Conservation (phyloP, 2,113 vertebrate species). For the Zosterops hypoxanthus region DNA sequence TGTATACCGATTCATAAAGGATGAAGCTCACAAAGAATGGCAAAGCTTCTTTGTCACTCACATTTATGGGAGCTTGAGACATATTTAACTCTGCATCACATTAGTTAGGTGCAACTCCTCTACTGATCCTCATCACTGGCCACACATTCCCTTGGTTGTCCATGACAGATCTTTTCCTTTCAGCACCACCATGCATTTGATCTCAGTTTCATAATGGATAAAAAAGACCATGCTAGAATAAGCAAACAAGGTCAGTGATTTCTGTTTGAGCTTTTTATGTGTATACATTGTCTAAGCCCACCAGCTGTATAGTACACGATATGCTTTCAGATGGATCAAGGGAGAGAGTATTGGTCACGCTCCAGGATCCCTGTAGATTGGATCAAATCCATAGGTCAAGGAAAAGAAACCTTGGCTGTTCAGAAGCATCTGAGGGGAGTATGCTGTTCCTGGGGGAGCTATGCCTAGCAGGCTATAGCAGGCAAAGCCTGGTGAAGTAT, state of each 20-base stretch:
- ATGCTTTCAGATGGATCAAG: not conserved
- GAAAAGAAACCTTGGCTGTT: not conserved
- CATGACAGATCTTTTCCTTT: not conserved
- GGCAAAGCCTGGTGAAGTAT: not conserved
- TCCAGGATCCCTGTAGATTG: not conserved
- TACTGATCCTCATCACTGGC: not conserved
- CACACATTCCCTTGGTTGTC: not conserved
- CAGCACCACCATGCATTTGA: not conserved
- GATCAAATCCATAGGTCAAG: slow-evolving; percentile 35
- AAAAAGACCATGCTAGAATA: not conserved
- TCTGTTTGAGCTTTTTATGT: not conserved
- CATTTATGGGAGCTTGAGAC: not conserved
- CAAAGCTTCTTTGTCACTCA: not conserved
- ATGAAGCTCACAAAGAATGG: not conserved
- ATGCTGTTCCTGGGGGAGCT: not conserved
- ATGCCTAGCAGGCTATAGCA: not conserved
- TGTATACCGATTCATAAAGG: not conserved
- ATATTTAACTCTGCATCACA: not conserved
- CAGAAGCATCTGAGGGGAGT: not conserved
- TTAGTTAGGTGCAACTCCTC: not conserved
- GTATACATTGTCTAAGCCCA: not conserved
- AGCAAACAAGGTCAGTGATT: not conserved
- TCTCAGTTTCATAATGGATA: not conserved
- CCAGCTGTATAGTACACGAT: not conserved
- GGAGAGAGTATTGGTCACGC: not conserved